phyloP scores from a whole-genome alignment of 2,797 vertebrate species.

The Microcaecilia unicolor region DNA sequence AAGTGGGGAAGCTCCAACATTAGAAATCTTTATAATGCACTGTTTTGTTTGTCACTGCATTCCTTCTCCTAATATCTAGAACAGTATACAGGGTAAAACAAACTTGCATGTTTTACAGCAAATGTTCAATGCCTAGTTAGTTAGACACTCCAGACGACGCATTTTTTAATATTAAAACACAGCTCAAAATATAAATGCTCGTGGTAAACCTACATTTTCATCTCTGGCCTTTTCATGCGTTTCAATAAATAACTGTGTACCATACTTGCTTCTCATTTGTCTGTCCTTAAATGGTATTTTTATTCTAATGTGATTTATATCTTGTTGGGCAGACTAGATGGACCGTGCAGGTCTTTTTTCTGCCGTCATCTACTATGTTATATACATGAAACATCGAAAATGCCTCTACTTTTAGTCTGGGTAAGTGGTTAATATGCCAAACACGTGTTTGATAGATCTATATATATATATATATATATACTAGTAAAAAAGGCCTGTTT shows the following conservation, averaged over 20 bases:
- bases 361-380: too few relatives aligned
- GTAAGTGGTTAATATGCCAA: too few relatives aligned
- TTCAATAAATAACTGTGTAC: constrained; percentile 81
- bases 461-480: too few relatives aligned
- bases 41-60: neutral
- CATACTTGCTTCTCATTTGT: constrained; percentile 34
- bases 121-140: constrained; percentile 36
- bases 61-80: constrained; percentile 22
- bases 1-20: constrained; percentile 40
- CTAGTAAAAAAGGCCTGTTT: too few relatives aligned
- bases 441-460: too few relatives aligned
- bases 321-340: too few relatives aligned
- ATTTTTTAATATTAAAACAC: constrained; percentile 49
- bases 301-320: too few relatives aligned
- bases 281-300: too few relatives aligned
- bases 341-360: too few relatives aligned
- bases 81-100: constrained; percentile 25
- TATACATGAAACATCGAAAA: too few relatives aligned
- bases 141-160: constrained; percentile 39
- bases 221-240: constrained; percentile 75
- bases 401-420: too few relatives aligned
- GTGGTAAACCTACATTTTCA: constrained; percentile 61
- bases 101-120: constrained; percentile 48
- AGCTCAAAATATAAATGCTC: constrained; percentile 42
- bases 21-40: constrained; percentile 29